phyloP scores from a whole-genome alignment of 2,888 invertebrate genomes.

The Drosophila niveifrons region DNA sequence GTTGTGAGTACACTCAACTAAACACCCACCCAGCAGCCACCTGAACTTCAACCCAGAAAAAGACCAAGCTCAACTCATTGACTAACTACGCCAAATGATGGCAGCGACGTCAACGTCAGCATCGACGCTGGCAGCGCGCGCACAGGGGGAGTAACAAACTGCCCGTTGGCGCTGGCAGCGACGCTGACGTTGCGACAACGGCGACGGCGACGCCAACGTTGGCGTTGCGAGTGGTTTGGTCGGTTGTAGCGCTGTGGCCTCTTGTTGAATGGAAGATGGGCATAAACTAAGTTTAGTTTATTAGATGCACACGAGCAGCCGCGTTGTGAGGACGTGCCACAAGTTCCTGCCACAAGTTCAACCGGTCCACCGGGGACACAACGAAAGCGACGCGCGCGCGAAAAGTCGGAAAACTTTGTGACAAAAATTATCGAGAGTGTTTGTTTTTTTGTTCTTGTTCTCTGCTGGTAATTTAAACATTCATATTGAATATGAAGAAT shows the following conservation, averaged over 20 bases:
- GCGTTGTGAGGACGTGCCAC: conserved; percentile 85
- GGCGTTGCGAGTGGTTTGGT: conserved; percentile 62
- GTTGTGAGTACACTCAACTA: conserved; percentile 14
- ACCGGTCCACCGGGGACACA: conserved; percentile 8
- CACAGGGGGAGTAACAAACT: no score
- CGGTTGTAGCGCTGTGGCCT: conserved; percentile 50
- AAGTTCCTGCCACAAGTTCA: conserved; percentile 40
- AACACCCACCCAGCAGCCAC: conserved; percentile 45
- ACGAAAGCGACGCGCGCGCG: conserved; percentile 37
- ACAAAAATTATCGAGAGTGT: conserved; percentile 15
- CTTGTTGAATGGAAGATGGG: conserved; percentile 73
- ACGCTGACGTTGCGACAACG: conserved; percentile 10
- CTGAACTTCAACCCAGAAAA: conserved; percentile 45
- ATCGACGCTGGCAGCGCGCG: background rate
- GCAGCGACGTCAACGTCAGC: conserved; percentile 2
- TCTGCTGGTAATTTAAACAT: conserved; percentile 12
- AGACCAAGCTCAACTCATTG: conserved; percentile 17
- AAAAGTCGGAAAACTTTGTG: conserved; percentile 11
- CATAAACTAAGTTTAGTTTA: conserved; percentile 84
- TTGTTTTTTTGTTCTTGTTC: background rate
- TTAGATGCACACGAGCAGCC: conserved; percentile 86
- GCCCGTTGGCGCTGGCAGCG: conserved; percentile 21
- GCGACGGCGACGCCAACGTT: conserved; percentile 5
- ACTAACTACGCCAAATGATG: conserved; percentile 35
- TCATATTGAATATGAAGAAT: background rate